These are phyloP conservation scores for Cerastoderma edule DNA, from an alignment of 2,888 invertebrate species.

Conservation along the genomic window DNA sequence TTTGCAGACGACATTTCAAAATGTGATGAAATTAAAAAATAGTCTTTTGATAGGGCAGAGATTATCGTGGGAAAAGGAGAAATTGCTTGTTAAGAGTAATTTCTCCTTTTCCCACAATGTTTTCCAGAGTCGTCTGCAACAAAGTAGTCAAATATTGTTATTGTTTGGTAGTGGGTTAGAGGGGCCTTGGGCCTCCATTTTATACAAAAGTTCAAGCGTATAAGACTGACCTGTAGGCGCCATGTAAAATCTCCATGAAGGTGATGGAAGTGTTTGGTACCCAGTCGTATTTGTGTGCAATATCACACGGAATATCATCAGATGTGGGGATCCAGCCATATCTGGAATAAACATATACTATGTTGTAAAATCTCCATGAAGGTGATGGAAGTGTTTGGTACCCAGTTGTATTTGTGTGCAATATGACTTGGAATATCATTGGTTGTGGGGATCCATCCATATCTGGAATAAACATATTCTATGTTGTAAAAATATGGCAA, in stretches of 20 bases:
- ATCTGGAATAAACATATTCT: slow-evolving; percentile 67
- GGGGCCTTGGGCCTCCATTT: neutral
- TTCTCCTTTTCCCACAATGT: too few relatives aligned
- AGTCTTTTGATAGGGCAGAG: too few relatives aligned
- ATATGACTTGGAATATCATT: slow-evolving; percentile 75
- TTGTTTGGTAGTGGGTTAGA: too few relatives aligned
- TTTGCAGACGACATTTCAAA: too few relatives aligned
- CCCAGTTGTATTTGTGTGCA: slow-evolving; percentile 76
- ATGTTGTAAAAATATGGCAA: too few relatives aligned
- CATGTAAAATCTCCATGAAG: slow-evolving; percentile 82
- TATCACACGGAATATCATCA: slow-evolving; percentile 73
- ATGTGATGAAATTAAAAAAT: too few relatives aligned
- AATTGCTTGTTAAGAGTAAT: too few relatives aligned
- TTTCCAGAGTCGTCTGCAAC: too few relatives aligned
- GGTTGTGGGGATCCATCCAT: slow-evolving; percentile 81
- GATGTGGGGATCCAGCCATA: slow-evolving; percentile 82
- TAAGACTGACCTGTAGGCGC: slow-evolving; percentile 74
- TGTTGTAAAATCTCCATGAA: slow-evolving; percentile 82
- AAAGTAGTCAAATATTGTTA: too few relatives aligned
- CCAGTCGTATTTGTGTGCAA: slow-evolving; percentile 77
- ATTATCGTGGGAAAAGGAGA: too few relatives aligned
- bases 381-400: slow-evolving; percentile 81
- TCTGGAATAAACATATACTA: slow-evolving; percentile 61
- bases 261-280: slow-evolving; percentile 81
- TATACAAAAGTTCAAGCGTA: neutral